Evolutionary conservation across 2,113 vertebrate species (phyloP).

Genomic region (Clarias batrachus): DNA sequence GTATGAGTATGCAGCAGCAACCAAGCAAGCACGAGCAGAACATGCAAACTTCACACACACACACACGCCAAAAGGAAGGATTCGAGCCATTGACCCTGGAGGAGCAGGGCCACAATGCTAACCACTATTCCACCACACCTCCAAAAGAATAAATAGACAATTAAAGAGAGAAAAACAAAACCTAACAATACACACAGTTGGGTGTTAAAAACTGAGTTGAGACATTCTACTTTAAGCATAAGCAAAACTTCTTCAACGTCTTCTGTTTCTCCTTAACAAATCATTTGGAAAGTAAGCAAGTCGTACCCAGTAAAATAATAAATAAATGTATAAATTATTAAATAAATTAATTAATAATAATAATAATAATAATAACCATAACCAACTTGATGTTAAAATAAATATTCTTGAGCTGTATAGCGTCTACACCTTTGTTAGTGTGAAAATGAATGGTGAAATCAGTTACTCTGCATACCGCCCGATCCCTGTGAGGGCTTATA

Average conservation of each 20-base stretch:
- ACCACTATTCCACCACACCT: too few species aligned
- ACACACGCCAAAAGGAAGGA: too few species aligned
- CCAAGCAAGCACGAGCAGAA: too few species aligned
- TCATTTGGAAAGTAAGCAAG: slow-evolving; percentile 39
- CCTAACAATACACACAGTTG: background rate
- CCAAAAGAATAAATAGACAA: background rate
- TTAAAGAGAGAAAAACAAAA: too few species aligned
- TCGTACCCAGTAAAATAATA: slow-evolving; percentile 14
- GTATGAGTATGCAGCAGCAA: too few species aligned
- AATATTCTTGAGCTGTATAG: slow-evolving; percentile 45
- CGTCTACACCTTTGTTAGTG: slow-evolving; percentile 37
- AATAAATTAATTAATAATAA: background rate
- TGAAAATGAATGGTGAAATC: slow-evolving; percentile 45
- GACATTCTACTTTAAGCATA: slow-evolving; percentile 7
- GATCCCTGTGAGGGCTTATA: slow-evolving; percentile 44
- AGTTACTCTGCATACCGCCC: slow-evolving; percentile 43
- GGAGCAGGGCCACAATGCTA: too few species aligned
- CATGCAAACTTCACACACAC: too few species aligned
- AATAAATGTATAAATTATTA: background rate
- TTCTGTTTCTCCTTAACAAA: slow-evolving; percentile 26
- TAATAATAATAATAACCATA: slow-evolving; percentile 32
- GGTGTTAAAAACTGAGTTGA: background rate
- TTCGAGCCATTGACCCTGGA: too few species aligned
- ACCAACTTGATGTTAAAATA: slow-evolving; percentile 9
- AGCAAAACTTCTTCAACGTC: background rate